These are phyloP conservation scores for Forpus xanthops DNA, from an alignment of 2,797 vertebrate species.

Conservation along the genomic window DNA sequence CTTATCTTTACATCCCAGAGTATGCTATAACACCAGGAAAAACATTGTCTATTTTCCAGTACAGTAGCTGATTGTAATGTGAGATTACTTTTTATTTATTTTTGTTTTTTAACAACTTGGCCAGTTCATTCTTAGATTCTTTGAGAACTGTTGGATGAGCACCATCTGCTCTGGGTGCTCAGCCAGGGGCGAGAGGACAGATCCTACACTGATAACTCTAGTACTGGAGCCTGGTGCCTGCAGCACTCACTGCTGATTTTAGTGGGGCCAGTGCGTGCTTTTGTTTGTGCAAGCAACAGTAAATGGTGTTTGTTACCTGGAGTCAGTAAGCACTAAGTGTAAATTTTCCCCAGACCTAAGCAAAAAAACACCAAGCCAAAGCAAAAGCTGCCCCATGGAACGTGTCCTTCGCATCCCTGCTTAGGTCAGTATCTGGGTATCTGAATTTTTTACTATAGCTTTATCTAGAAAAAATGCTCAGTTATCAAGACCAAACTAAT, in stretches of 20 bases:
- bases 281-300: neutral
- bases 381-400: neutral
- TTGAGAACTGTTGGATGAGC: neutral
- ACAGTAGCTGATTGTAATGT: neutral
- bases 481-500: neutral
- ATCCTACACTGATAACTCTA: neutral
- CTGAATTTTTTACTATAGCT: neutral
- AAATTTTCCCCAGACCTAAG: neutral
- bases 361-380: neutral
- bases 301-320: neutral
- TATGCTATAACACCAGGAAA: neutral
- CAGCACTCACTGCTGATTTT: neutral
- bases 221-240: neutral
- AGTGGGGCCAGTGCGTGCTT: neutral
- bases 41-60: neutral
- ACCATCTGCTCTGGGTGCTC: neutral
- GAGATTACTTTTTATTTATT: neutral
- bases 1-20: neutral
- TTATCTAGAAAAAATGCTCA: neutral
- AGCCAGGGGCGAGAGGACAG: neutral
- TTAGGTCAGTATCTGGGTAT: neutral
- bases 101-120: neutral
- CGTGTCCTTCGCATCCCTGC: accelerated
- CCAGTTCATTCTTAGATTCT: neutral
- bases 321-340: neutral